Evolutionary conservation across 2,888 invertebrate genomes (phyloP), one percentile per base, ranked within the genome.

Genomic region (Leptinotarsa tumamoca): DNA sequence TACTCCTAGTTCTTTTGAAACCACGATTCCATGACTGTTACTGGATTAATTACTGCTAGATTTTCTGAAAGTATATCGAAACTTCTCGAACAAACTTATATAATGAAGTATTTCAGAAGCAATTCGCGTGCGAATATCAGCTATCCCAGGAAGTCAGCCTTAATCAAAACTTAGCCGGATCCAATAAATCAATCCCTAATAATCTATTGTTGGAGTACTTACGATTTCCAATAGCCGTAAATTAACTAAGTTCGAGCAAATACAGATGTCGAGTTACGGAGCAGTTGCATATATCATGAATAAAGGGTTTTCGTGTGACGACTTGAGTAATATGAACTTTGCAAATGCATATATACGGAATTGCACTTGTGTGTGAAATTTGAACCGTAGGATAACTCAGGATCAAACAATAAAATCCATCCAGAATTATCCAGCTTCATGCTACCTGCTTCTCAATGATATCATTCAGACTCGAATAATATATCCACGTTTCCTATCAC

Each of bases 171-270:
- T 77, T 72, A 51, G 56, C 70, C 73, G 63, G 51, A 66, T 51
- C 51, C 76, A 66, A 73, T 76, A 76, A 76, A 74, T 77, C 77
- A 72, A 74, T 77, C 72, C 69, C 43, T 72, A 74, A 68, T 72
- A 77, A 76, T 74, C 74, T 71, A 77, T 72, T 74, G 77, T 74
- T 27, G 70, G 70, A 77, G 77, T 77, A 74, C 77, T 74, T 74
- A 72, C 70, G 77, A 77, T 70, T 75, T 52, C 77, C 73, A 77
- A 74, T 77, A 56, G 77, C 70, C 74, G 67, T 77, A 77, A 74
- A 77, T 77, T 74, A 77, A 74, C 77, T 68, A 77, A 77, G 77
- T 74, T 77, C 74, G 70, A 74, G 74, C 67, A 61, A 72, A 77
- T 74, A 72, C 72, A 72, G 72, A 77, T 74, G 77, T 77, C 77